Evolutionary conservation across 2,888 invertebrate genomes (phyloP).

Genomic region (Trichopoda pennipes): DNA sequence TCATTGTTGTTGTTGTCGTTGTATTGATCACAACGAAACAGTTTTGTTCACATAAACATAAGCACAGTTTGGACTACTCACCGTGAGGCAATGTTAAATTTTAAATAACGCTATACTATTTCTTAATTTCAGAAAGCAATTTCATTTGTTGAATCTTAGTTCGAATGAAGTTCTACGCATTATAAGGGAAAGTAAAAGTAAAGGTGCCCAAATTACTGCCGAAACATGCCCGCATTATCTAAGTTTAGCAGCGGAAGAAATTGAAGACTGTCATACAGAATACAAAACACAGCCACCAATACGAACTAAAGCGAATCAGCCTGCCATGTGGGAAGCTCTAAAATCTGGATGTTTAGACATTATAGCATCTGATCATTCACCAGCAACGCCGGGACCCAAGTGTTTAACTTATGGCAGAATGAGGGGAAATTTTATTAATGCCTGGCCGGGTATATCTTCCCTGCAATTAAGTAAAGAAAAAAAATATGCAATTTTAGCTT

Average conservation of each 20-base stretch:
- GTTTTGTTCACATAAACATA: too few species aligned
- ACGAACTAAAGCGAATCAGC: constrained; percentile 84
- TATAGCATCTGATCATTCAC: constrained; percentile 87
- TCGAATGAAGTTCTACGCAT: constrained; percentile 84
- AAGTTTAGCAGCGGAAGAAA: constrained; percentile 84
- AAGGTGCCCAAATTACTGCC: constrained; percentile 84
- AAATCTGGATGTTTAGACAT: constrained; percentile 83
- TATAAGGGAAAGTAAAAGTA: constrained; percentile 81
- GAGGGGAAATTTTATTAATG: constrained; percentile 85
- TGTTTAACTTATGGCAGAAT: constrained; percentile 78
- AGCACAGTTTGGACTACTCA: too few species aligned
- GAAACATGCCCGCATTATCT: constrained; percentile 90
- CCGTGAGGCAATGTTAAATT: too few species aligned
- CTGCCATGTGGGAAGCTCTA: constrained; percentile 85
- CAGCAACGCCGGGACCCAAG: constrained; percentile 85
- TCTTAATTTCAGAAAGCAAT: constrained; percentile 82
- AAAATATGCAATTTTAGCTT: not conserved
- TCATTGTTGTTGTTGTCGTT: too few species aligned
- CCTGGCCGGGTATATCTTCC: constrained; percentile 89
- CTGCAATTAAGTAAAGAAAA: constrained; percentile 84
- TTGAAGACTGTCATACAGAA: constrained; percentile 85
- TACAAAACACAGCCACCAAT: constrained; percentile 89
- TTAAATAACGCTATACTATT: too few species aligned
- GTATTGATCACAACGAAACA: too few species aligned
- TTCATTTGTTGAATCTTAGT: constrained; percentile 87